These are phyloP conservation scores for Taeniopygia guttata DNA, from an alignment of 2,797 vertebrate species.

Conservation along the genomic window DNA sequence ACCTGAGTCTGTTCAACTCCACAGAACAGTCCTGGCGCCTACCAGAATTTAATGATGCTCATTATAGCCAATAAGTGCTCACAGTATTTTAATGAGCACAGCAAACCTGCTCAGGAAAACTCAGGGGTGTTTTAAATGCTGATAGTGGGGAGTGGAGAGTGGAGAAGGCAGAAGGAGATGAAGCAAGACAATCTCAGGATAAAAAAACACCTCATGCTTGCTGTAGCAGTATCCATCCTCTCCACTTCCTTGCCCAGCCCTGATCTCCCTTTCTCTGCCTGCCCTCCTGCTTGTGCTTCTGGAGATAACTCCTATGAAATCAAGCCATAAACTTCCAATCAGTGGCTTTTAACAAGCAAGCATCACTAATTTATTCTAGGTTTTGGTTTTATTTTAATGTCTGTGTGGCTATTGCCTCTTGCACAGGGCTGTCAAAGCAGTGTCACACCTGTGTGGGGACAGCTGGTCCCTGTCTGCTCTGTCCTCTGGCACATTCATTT, in stretches of 20 bases:
- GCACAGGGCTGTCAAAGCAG: neutral
- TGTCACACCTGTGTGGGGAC: accelerated
- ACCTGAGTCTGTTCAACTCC: neutral
- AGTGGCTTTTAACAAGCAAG: neutral
- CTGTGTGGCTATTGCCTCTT: neutral
- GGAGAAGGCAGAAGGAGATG: neutral
- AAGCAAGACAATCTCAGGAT: neutral
- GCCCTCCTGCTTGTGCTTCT: neutral
- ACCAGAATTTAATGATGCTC: slow-evolving; percentile 48
- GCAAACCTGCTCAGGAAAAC: slow-evolving; percentile 19
- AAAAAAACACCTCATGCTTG: accelerated
- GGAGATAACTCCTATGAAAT: neutral
- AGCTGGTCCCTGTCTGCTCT: neutral
- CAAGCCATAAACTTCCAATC: neutral
- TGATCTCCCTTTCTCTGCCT: neutral
- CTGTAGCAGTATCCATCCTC: neutral
- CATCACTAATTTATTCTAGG: neutral
- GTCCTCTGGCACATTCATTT: neutral
- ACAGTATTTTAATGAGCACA: slow-evolving; percentile 45
- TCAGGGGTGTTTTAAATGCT: slow-evolving; percentile 12
- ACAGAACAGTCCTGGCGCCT: slow-evolving; percentile 14
- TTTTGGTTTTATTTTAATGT: neutral
- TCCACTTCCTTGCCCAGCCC: neutral
- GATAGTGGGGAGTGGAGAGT: neutral
- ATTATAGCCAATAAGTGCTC: slow-evolving; percentile 43